A percentile compares a stretch with the other conserved stretches of the same genome.
Evolutionary conservation across 2,797 vertebrate species (phyloP).

Genomic region (Gallinago nigripennis): DNA sequence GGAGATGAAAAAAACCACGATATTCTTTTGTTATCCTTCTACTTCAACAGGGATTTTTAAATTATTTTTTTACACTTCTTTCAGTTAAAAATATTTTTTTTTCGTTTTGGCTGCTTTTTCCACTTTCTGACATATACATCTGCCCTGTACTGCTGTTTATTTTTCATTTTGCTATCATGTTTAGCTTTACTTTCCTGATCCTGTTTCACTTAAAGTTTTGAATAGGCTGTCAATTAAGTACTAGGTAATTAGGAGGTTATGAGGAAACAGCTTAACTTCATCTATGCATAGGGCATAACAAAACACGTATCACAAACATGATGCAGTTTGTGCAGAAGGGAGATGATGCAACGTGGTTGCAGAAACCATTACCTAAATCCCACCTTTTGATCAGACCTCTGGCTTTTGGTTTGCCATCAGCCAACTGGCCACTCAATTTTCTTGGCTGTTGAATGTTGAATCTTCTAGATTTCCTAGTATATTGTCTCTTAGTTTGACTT

Average conservation of each 20-base stretch:
- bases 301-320: not conserved
- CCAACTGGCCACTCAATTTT: not conserved
- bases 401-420: not conserved
- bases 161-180: not conserved
- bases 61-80: not conserved
- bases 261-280: not conserved
- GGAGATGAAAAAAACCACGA: not conserved
- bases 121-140: not conserved
- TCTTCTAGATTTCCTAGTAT: not conserved
- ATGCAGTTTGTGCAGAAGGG: not conserved
- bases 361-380: not conserved
- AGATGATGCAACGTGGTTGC: not conserved
- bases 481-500: not conserved
- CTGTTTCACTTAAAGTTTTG: not conserved
- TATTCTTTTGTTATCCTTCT: not conserved
- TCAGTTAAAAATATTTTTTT: not conserved
- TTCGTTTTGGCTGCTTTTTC: not conserved
- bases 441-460: rapidly evolving
- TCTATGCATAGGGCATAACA: not conserved
- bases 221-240: not conserved
- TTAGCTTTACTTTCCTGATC: not conserved
- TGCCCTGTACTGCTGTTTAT: not conserved
- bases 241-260: not conserved
- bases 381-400: not conserved
- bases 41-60: not conserved